Evolutionary conservation across 2,888 invertebrate genomes (phyloP), one percentile per base, ranked within the genome.

Genomic region (Lasioglossum malachurum): DNA sequence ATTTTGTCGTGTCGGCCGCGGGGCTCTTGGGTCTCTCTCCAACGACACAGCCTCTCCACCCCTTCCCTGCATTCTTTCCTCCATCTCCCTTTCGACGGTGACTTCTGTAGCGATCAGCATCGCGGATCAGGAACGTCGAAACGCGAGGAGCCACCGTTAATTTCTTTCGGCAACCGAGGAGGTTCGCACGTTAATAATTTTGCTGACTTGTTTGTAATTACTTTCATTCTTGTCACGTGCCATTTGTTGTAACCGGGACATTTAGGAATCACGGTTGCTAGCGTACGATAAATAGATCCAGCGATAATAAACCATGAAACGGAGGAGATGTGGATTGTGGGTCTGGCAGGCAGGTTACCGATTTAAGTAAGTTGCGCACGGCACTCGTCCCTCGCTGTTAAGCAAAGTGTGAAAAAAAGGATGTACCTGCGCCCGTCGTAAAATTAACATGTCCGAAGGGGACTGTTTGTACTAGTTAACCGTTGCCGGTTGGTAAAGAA

Each of bases 1-100:
- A 92, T 91, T 92, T 92, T 82, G 85, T 86, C 87, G 78, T 89
- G 92, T 91, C 84, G 78, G 87, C 92, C 90, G 86, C 80, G 83
- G 88, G 92, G 87, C 74, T 72, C 75, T 81, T 86, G 72, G 88
- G 49, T 90, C 83, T 78, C 77, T 79, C 71, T 82, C 73, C 76
- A 60, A 72, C 69, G 16, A n/a, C 73, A 5, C 41, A 23, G 27
- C 46, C 35, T 27, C 73, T 27, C 73, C 35, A 49, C 5, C 31
- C 64, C 44, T 57, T 3, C 76, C n/a, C 3, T 73, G 23, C 14
- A 7, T 31, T 57, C 67, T 44, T 81, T 80, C 79, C 76, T 82
- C 71, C 73, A 69, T 80, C 83, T 75, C 83, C 85, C 74, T 53
- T 75, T 73, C 81, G 41, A 64, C 74, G 71, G 60, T 84, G 64